Conservation (phyloP, 2,888 invertebrate genomes). For the Oscheius myriophilus region DNA sequence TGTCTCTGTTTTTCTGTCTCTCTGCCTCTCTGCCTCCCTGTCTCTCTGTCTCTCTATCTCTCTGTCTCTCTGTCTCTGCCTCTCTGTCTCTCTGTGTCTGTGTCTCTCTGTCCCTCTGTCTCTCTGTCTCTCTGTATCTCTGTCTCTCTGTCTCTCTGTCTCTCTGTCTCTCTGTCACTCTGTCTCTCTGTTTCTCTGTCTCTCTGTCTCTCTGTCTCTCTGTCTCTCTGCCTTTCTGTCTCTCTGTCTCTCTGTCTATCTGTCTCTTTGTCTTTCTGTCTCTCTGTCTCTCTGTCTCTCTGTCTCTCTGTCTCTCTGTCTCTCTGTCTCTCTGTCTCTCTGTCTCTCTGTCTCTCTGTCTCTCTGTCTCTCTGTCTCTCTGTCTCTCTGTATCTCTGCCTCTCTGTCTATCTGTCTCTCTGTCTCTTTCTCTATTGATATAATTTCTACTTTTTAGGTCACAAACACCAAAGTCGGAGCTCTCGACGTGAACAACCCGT, state of each 20-base stretch:
- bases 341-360: not conserved
- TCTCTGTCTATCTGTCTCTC: not conserved
- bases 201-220: slow-evolving; percentile 1
- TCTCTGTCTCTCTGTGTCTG: no score
- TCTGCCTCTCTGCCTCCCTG: not conserved
- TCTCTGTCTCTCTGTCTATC: not conserved
- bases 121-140: not conserved
- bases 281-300: not conserved
- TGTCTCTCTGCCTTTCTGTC: not conserved
- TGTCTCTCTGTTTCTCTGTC: not conserved
- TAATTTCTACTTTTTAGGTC: not conserved
- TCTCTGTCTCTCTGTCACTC: no score
- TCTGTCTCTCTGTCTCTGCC: not conserved
- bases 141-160: not conserved
- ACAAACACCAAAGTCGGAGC: slow-evolving; percentile 26
- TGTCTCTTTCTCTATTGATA: not conserved
- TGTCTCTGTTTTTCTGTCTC: no score
- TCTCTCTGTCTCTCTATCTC: not conserved
- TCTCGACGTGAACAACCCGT: slow-evolving; percentile 53
- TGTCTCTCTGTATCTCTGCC: not conserved
- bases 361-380: not conserved
- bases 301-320: not conserved
- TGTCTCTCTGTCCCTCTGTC: not conserved
- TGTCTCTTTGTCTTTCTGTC: not conserved
- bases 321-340: not conserved